These are phyloP conservation scores for Anarsia innoxiella DNA, from an alignment of 2,888 invertebrate species.

Conservation along the genomic window DNA sequence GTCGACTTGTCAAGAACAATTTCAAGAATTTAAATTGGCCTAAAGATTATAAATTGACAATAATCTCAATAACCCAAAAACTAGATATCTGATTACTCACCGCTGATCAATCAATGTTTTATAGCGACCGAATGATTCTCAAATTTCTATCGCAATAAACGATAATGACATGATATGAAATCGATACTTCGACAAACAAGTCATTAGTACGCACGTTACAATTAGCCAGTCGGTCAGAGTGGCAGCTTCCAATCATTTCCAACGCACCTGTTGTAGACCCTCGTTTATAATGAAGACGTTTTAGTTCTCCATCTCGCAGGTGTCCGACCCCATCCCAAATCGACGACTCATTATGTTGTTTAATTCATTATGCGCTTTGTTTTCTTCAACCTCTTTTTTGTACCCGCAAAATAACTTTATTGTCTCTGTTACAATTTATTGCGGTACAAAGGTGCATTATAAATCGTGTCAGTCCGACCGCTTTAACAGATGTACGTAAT, in stretches of 20 bases:
- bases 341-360: constrained; percentile 61
- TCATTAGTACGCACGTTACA: constrained; percentile 25
- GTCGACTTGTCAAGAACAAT: too few species aligned
- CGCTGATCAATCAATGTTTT: too few species aligned
- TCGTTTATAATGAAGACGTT: constrained; percentile 67
- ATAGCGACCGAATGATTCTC: too few species aligned
- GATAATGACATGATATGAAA: too few species aligned
- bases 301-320: constrained; percentile 56
- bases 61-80: too few species aligned
- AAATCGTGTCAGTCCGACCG: constrained; percentile 53
- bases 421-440: constrained; percentile 57
- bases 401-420: constrained; percentile 58
- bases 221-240: constrained; percentile 22
- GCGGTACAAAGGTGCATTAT: constrained; percentile 57
- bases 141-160: too few species aligned
- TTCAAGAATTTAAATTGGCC: too few species aligned
- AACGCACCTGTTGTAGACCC: constrained; percentile 57
- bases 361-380: constrained; percentile 72
- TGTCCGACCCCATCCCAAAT: constrained; percentile 46
- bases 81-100: too few species aligned
- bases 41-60: too few species aligned
- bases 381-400: constrained; percentile 55
- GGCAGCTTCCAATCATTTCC: constrained; percentile 44
- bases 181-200: too few species aligned
- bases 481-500: constrained; percentile 70